These are phyloP conservation scores for Hydrolagus colliei DNA, from an alignment of 2,797 vertebrate genomes.

Conservation along the genomic window DNA sequence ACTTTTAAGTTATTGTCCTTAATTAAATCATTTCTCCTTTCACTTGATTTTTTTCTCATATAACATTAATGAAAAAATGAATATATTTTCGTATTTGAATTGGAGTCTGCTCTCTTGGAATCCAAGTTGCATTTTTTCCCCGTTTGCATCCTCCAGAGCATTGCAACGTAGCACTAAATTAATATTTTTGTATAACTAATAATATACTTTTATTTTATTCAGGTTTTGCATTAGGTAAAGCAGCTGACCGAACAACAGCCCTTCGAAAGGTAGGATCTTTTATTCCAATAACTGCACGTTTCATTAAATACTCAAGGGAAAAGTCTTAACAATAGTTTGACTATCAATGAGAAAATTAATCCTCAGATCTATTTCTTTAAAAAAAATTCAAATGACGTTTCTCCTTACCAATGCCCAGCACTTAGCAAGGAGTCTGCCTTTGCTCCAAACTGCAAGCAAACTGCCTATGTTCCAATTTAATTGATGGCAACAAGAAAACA, in stretches of 20 bases:
- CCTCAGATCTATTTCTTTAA: no score
- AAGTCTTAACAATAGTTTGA: slow-evolving; percentile 25
- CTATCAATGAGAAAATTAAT: not conserved
- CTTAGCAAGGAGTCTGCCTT: no score
- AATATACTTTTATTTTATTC: slow-evolving; percentile 31
- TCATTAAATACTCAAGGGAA: not conserved
- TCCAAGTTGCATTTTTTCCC: not conserved
- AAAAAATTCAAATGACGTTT: no score
- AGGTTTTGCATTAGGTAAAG: slow-evolving; percentile 91
- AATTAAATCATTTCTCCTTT: no score
- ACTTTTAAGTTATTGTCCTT: no score
- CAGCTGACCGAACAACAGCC: slow-evolving; percentile 68
- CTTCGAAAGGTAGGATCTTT: slow-evolving; percentile 72
- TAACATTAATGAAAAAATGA: no score
- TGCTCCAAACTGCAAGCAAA: no score
- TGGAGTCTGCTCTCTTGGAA: not conserved
- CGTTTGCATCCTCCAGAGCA: not conserved
- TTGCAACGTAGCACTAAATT: slow-evolving; percentile 1
- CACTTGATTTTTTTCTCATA: no score
- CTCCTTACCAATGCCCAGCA: no score
- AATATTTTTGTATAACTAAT: slow-evolving; percentile 33
- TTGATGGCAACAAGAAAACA: not conserved
- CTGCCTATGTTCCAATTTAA: not conserved
- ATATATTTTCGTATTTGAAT: not conserved
- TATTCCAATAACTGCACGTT: not conserved